phyloP scores from a whole-genome alignment of 2,797 vertebrate genomes.

The Myripristis jacobus region DNA sequence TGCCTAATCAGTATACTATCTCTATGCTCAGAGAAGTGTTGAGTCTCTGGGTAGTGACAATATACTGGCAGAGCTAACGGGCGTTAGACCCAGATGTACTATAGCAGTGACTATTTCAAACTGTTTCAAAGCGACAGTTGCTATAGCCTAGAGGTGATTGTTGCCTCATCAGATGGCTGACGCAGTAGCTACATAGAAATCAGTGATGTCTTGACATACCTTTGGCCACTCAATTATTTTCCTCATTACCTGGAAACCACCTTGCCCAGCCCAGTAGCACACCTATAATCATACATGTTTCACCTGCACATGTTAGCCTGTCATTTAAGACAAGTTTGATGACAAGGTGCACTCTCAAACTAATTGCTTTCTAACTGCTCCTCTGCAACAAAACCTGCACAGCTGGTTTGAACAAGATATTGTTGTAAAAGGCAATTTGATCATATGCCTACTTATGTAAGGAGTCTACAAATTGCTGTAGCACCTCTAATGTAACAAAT shows the following conservation, averaged over 20 bases:
- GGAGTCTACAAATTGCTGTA: not conserved
- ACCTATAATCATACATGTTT: constrained; percentile 23
- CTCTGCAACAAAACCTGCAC: constrained; percentile 10
- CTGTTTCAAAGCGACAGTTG: not conserved
- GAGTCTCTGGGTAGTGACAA: not conserved
- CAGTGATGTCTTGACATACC: not conserved
- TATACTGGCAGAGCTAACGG: not conserved
- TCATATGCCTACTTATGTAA: not conserved
- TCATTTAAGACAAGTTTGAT: constrained; percentile 25
- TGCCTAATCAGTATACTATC: constrained; percentile 45
- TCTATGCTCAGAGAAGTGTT: constrained; percentile 35
- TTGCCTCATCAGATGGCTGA: too few relatives aligned
- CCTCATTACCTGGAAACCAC: not conserved
- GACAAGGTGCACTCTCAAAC: constrained; percentile 7
- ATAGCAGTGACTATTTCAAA: not conserved
- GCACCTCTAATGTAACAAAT: not conserved
- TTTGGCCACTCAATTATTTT: constrained; percentile 9
- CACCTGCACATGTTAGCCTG: not conserved
- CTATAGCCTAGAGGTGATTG: not conserved
- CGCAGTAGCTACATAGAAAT: not conserved
- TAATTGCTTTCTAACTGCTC: constrained; percentile 10
- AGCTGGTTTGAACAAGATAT: constrained; percentile 3
- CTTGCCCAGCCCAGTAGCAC: not conserved
- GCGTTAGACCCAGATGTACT: not conserved
- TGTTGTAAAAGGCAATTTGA: not conserved